These are phyloP conservation scores for Indicator maculatus DNA, from an alignment of 2,113 vertebrate species.

Conservation along the genomic window DNA sequence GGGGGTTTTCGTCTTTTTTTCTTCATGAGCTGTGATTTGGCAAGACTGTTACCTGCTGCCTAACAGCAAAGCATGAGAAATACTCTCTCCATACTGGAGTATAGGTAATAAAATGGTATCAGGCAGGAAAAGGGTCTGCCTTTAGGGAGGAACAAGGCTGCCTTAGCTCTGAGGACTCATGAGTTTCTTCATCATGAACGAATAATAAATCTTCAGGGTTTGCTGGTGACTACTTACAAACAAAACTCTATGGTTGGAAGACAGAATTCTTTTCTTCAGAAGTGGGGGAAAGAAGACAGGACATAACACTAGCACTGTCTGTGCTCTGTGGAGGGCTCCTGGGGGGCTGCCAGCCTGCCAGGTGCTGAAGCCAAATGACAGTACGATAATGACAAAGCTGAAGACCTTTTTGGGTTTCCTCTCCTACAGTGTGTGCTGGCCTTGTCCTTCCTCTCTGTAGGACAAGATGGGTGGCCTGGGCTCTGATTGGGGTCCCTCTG, in stretches of 20 bases:
- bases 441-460: fast-evolving
- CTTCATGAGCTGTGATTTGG: slow-evolving; percentile 6
- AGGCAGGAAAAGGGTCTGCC: not conserved
- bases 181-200: slow-evolving; percentile 3
- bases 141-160: slow-evolving; percentile 39
- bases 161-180: not conserved
- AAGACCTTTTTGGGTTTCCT: not conserved
- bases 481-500: not conserved
- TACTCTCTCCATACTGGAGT: not conserved
- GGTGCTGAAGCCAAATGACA: fast-evolving
- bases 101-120: not conserved
- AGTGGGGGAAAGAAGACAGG: not conserved
- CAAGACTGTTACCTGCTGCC: not conserved
- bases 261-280: not conserved
- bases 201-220: slow-evolving; percentile 27
- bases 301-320: not conserved
- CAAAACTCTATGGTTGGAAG: not conserved
- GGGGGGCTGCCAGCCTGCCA: not conserved
- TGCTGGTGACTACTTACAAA: not conserved
- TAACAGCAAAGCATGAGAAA: not conserved
- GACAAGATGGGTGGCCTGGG: not conserved
- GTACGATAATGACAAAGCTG: not conserved
- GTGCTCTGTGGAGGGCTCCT: not conserved
- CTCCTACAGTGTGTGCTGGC: not conserved
- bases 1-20: not conserved